phyloP scores from a whole-genome alignment of 2,888 invertebrate genomes.

The Tenthredo notha region DNA sequence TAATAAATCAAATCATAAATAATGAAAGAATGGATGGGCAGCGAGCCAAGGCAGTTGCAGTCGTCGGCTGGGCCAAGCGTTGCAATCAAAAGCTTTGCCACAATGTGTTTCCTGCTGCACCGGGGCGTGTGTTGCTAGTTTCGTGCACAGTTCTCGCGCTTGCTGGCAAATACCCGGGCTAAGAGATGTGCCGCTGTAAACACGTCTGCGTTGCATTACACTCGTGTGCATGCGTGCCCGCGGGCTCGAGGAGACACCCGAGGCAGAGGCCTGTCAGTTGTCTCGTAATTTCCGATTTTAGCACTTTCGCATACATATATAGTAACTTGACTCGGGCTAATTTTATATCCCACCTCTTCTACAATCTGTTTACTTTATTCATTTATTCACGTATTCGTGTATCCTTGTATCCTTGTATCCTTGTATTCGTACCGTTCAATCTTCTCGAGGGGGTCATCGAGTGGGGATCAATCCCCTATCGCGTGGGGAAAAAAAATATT shows the following conservation, averaged over 20 bases:
- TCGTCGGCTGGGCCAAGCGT: slow-evolving; percentile 43
- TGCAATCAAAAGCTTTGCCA: slow-evolving; percentile 44
- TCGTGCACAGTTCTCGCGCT: not conserved
- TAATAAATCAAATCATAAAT: slow-evolving; percentile 78
- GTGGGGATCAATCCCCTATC: too few species aligned
- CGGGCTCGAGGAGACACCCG: slow-evolving; percentile 54
- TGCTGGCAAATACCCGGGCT: not conserved
- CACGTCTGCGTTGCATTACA: not conserved
- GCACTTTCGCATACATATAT: not conserved
- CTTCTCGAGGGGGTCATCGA: not conserved
- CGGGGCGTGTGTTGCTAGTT: slow-evolving; percentile 14
- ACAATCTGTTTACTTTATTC: not conserved
- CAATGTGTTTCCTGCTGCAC: slow-evolving; percentile 28
- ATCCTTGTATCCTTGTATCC: too few species aligned
- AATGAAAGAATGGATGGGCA: slow-evolving; percentile 74
- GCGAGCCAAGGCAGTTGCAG: slow-evolving; percentile 32
- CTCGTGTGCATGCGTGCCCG: not conserved
- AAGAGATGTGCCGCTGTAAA: not conserved
- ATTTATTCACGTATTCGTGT: not conserved
- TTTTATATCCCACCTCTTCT: not conserved
- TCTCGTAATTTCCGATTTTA: slow-evolving; percentile 62
- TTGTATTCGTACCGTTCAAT: not conserved
- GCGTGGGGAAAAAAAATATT: not conserved
- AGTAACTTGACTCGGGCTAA: not conserved
- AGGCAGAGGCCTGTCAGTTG: slow-evolving; percentile 62